Percentiles rank a stretch among this genome's conserved stretches.
Evolutionary conservation across 2,888 invertebrate genomes (phyloP).

Genomic region (Drosophila bunnanda): DNA sequence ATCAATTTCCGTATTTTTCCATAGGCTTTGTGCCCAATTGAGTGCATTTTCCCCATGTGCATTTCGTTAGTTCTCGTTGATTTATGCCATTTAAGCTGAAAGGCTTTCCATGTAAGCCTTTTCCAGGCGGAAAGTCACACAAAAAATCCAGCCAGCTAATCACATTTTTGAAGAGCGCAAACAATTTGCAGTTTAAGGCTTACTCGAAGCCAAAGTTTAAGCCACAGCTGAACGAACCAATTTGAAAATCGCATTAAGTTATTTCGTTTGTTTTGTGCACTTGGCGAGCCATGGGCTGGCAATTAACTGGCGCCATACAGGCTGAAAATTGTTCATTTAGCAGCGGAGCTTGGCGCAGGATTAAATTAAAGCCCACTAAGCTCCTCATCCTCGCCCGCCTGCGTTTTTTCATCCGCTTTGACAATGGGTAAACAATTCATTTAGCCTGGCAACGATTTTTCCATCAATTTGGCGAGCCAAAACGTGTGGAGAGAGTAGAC

Average conservation of each 20-base stretch:
- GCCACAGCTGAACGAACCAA: conserved; percentile 28
- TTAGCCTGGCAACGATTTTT: conserved; percentile 50
- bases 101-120: conserved; percentile 33
- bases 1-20: background rate
- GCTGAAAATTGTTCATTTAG: conserved; percentile 48
- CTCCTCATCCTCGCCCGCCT: background rate
- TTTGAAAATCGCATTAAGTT: conserved; percentile 29
- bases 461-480: conserved; percentile 65
- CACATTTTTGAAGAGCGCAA: conserved; percentile 18
- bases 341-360: conserved; percentile 31
- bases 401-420: background rate
- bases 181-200: conserved; percentile 39
- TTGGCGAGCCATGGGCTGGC: conserved; percentile 10
- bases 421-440: conserved; percentile 57
- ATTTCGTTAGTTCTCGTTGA: conserved; percentile 2
- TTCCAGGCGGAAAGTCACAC: background rate
- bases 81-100: conserved; percentile 15
- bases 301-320: conserved; percentile 44
- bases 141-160: conserved; percentile 11
- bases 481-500: background rate
- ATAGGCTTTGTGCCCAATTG: background rate
- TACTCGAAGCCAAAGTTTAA: conserved; percentile 17
- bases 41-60: background rate
- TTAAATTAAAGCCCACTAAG: conserved; percentile 43
- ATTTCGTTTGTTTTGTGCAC: conserved; percentile 30